These are phyloP conservation scores for Dryadula phaetusa DNA, from an alignment of 2,888 invertebrate genomes.

Conservation along the genomic window DNA sequence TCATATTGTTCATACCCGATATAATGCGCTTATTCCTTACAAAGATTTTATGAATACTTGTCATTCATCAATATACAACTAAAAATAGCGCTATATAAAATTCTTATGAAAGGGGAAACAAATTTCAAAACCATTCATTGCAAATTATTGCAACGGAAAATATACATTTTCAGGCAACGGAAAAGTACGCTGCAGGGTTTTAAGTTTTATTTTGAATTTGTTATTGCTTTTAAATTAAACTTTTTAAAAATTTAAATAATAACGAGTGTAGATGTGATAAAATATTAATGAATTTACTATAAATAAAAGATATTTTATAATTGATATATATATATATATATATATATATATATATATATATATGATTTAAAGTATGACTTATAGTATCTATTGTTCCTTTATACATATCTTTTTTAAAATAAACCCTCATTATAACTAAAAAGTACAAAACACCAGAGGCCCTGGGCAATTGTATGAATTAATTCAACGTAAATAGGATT, in stretches of 20 bases:
- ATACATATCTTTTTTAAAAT: too few species aligned
- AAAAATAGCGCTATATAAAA: slow-evolving; percentile 3
- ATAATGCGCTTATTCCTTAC: neutral
- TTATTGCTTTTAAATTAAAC: neutral
- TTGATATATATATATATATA: too few species aligned
- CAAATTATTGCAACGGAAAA: slow-evolving; percentile 14
- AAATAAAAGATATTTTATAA: too few species aligned
- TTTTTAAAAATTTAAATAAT: neutral
- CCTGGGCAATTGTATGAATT: neutral
- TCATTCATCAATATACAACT: slow-evolving; percentile 5
- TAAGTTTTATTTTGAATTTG: slow-evolving; percentile 9
- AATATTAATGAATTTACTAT: too few species aligned
- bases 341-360: too few species aligned
- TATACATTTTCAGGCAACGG: slow-evolving; percentile 3
- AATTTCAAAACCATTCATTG: slow-evolving; percentile 10
- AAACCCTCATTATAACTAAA: too few species aligned
- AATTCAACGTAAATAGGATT: neutral
- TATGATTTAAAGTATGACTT: too few species aligned
- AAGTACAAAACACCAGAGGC: neutral
- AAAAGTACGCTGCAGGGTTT: neutral
- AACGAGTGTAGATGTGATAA: neutral
- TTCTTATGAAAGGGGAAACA: slow-evolving; percentile 3
- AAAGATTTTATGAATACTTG: neutral
- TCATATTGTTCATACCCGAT: neutral
- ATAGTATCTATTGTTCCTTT: too few species aligned